Evolutionary conservation across 2,888 invertebrate species (phyloP).

Genomic region (Apamea epomidion): DNA sequence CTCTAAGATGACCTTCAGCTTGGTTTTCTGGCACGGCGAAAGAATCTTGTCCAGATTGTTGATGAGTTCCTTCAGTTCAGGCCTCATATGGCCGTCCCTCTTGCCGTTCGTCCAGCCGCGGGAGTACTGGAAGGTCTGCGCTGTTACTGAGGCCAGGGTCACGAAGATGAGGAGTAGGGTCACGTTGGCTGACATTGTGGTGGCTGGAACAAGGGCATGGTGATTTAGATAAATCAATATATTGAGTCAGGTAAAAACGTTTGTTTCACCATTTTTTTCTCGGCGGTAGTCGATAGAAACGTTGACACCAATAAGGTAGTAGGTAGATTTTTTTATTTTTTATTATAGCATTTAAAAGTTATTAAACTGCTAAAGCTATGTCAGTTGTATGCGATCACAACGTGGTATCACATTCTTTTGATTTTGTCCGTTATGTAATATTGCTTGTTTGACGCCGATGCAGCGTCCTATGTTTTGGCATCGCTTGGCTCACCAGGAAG

Average conservation of each 20-base stretch:
- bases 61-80: constrained; percentile 72
- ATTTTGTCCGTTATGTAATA: too few relatives aligned
- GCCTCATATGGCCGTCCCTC: constrained; percentile 80
- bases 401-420: too few relatives aligned
- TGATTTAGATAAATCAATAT: neutral
- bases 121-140: constrained; percentile 95
- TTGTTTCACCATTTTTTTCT: neutral
- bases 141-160: constrained; percentile 85
- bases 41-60: constrained; percentile 80
- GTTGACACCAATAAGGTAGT: too few relatives aligned
- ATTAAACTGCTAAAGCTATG: too few relatives aligned
- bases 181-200: constrained; percentile 77
- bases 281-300: neutral
- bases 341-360: neutral
- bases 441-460: too few relatives aligned
- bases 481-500: too few relatives aligned
- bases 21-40: constrained; percentile 87
- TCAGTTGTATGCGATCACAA: too few relatives aligned
- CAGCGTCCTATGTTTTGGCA: too few relatives aligned
- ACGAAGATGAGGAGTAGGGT: constrained; percentile 82
- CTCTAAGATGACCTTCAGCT: constrained; percentile 87
- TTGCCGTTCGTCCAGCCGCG: constrained; percentile 95
- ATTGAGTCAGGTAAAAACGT: neutral
- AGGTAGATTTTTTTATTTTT: neutral
- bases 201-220: constrained; percentile 64